A percentile compares a stretch with the other conserved stretches of the same genome.
Conservation (phyloP, 2,113 vertebrate species). For the Neolamprologus cancellatus region DNA sequence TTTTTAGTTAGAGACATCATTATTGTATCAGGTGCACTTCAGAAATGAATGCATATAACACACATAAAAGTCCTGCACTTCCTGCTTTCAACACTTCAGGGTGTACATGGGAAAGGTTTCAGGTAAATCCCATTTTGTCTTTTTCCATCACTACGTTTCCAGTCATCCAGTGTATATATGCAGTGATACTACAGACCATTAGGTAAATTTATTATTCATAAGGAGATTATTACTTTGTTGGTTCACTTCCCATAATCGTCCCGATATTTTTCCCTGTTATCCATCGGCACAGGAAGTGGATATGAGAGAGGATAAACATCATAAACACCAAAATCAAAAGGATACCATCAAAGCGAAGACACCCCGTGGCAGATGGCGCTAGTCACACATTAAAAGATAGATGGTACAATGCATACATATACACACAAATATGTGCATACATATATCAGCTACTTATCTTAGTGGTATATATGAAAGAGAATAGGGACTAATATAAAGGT, state of each 20-base stretch:
- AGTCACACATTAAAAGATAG: neutral
- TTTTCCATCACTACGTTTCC: slow-evolving; percentile 48
- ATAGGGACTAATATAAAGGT: neutral
- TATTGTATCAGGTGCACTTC: neutral
- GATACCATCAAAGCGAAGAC: slow-evolving; percentile 24
- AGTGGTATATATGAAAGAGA: neutral
- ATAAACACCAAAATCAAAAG: slow-evolving; percentile 59
- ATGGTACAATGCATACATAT: neutral
- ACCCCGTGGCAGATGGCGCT: neutral
- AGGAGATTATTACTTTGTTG: slow-evolving; percentile 65
- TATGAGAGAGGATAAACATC: slow-evolving; percentile 42
- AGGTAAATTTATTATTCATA: slow-evolving; percentile 70
- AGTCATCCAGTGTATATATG: slow-evolving; percentile 39
- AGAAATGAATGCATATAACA: neutral
- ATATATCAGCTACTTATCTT: neutral
- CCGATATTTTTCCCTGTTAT: slow-evolving; percentile 48
- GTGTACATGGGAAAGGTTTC: neutral
- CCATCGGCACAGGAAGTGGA: slow-evolving; percentile 52
- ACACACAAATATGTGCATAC: neutral
- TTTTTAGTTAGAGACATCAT: neutral
- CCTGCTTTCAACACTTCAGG: neutral
- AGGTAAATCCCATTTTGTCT: slow-evolving; percentile 20
- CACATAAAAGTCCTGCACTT: neutral
- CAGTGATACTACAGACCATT: slow-evolving; percentile 58
- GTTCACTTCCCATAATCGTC: slow-evolving; percentile 66